These are phyloP conservation scores for Sminthurinus aureus DNA, from an alignment of 2,888 invertebrate species.

Conservation along the genomic window DNA sequence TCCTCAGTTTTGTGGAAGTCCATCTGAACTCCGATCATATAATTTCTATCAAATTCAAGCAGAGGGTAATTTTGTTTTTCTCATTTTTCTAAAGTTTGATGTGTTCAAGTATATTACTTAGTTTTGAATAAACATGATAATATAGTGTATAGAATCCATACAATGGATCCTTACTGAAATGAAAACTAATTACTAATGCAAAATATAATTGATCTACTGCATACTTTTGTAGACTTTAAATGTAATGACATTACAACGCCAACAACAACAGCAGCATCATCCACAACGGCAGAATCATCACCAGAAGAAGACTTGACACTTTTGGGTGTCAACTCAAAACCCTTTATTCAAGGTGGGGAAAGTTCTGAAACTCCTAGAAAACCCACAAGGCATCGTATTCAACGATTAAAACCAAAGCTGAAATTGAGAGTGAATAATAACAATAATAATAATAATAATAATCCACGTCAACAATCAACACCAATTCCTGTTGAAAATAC, in stretches of 20 bases:
- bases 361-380: constrained; percentile 16
- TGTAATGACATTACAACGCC: constrained; percentile 59
- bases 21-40: constrained; percentile 78
- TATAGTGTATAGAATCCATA: neutral
- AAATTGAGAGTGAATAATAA: constrained; percentile 1
- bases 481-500: no score
- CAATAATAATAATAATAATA: neutral
- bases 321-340: constrained; percentile 46
- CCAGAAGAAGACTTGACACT: constrained; percentile 44
- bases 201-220: neutral
- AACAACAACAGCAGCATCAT: constrained; percentile 60
- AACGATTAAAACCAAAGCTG: constrained; percentile 5
- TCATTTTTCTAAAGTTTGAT: no score
- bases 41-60: constrained; percentile 88
- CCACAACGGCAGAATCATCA: constrained; percentile 59
- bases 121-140: constrained; percentile 71
- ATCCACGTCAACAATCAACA: no score
- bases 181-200: neutral
- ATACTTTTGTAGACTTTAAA: constrained; percentile 57
- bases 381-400: constrained; percentile 19
- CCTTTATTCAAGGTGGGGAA: constrained; percentile 4
- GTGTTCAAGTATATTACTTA: no score
- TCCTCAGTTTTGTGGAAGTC: constrained; percentile 91
- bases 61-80: constrained; percentile 66
- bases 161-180: neutral